Conservation (phyloP, 2,113 vertebrate species). For the Heptranchias perlo region DNA sequence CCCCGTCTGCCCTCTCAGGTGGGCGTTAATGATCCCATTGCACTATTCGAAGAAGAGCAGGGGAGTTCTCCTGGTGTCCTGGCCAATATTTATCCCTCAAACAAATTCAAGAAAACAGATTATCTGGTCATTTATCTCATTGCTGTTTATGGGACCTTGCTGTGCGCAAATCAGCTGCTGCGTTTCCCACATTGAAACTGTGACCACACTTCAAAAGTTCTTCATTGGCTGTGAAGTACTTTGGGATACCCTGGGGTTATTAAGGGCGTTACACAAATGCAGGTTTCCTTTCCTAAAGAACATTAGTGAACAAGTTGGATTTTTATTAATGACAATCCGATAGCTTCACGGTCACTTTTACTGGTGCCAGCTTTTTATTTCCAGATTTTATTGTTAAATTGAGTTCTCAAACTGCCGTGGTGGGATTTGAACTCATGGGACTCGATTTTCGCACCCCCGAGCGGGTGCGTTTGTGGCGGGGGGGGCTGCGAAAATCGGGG, state of each 20-base stretch:
- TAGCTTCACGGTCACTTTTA: no score
- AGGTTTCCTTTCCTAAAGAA: neutral
- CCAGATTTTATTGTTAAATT: no score
- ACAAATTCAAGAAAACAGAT: neutral
- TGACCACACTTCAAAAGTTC: neutral
- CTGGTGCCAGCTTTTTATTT: no score
- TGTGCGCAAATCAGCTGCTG: neutral
- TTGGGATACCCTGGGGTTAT: neutral
- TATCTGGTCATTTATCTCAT: neutral
- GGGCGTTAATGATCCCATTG: neutral
- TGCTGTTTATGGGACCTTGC: neutral
- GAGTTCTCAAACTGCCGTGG: no score
- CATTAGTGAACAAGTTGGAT: no score
- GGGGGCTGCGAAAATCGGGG: no score
- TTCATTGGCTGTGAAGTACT: neutral
- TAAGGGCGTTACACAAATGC: neutral
- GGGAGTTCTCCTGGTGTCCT: neutral
- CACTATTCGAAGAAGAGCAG: neutral
- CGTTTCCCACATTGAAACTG: no score
- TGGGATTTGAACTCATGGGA: no score
- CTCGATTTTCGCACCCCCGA: no score
- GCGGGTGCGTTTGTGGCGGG: no score
- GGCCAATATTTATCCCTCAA: neutral
- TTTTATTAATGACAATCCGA: no score
- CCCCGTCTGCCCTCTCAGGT: neutral